Evolutionary conservation across 2,888 invertebrate species (phyloP).

Genomic region (Sinohyriopsis cumingii): DNA sequence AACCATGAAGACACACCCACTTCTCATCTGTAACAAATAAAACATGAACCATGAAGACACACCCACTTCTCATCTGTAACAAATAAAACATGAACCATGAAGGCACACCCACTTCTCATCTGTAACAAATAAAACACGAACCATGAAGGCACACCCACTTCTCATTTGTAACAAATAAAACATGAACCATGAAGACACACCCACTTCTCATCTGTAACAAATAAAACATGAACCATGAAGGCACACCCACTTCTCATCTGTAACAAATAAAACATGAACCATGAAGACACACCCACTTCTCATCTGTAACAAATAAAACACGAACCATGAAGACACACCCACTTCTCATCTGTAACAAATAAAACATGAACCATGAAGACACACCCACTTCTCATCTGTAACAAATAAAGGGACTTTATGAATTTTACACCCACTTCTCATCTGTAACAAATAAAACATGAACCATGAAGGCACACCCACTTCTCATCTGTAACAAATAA

Average conservation of each 20-base stretch:
- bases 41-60: too few relatives aligned
- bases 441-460: slow-evolving; percentile 53
- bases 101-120: slow-evolving; percentile 87
- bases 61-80: slow-evolving; percentile 81
- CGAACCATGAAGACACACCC: too few relatives aligned
- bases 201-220: slow-evolving; percentile 75
- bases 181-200: too few relatives aligned
- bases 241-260: too few relatives aligned
- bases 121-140: slow-evolving; percentile 81
- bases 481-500: slow-evolving; percentile 74
- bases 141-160: slow-evolving; percentile 90
- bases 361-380: too few relatives aligned
- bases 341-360: slow-evolving; percentile 75
- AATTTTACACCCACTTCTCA: slow-evolving; percentile 75
- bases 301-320: slow-evolving; percentile 62
- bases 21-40: slow-evolving; percentile 77
- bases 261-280: slow-evolving; percentile 6
- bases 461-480: too few relatives aligned
- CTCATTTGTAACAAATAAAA: slow-evolving; percentile 73
- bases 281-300: too few relatives aligned
- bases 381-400: slow-evolving; percentile 78
- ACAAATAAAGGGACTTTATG: neutral
- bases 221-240: too few relatives aligned
- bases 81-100: slow-evolving; percentile 85
- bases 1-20: slow-evolving; percentile 90